Evolutionary conservation across 2,888 invertebrate genomes (phyloP).

Genomic region (Tipula confusa): DNA sequence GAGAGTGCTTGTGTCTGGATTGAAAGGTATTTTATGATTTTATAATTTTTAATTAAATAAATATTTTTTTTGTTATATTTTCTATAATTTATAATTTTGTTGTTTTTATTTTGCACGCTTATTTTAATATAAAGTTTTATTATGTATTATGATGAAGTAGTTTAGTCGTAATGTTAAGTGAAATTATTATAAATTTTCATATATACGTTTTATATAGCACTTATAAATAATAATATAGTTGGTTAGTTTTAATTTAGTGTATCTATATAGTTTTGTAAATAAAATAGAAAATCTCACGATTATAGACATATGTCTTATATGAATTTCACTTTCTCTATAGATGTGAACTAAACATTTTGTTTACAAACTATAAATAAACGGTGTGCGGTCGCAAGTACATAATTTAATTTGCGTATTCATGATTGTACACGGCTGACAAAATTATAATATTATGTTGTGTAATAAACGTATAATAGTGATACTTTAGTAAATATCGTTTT

Average conservation of each 20-base stretch:
- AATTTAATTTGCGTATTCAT: not conserved
- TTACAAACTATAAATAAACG: not conserved
- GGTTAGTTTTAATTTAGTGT: not conserved
- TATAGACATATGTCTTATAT: not conserved
- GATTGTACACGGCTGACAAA: not conserved
- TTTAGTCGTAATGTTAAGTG: not conserved
- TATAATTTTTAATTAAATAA: not conserved
- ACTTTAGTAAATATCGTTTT: too few relatives aligned
- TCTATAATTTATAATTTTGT: conserved; percentile 29
- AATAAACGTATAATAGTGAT: not conserved
- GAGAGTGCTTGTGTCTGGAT: conserved; percentile 80
- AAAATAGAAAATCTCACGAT: not conserved
- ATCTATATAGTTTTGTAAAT: not conserved
- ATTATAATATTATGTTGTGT: not conserved
- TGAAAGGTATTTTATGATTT: conserved; percentile 62
- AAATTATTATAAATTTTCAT: not conserved
- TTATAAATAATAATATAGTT: too few relatives aligned
- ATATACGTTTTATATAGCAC: not conserved
- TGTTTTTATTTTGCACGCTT: conserved; percentile 21
- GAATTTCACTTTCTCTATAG: not conserved
- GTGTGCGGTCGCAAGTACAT: not conserved
- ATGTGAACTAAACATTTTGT: not conserved
- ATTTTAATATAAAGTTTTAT: not conserved
- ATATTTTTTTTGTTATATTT: not conserved
- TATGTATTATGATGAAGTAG: not conserved